Evolutionary conservation across 2,888 invertebrate species (phyloP).

Genomic region (Tachina fera): DNA sequence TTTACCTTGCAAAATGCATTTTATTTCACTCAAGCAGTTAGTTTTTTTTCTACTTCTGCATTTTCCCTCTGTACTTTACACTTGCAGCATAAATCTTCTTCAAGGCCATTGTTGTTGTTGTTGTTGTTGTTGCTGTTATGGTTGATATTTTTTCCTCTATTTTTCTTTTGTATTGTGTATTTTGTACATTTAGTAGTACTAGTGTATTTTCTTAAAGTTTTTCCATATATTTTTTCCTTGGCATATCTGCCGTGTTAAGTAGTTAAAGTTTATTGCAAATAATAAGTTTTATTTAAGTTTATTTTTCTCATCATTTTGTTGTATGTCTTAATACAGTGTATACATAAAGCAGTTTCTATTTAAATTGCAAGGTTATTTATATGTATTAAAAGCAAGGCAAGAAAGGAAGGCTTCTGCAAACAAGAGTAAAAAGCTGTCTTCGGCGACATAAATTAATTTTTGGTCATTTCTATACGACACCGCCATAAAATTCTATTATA

Average conservation of each 20-base stretch:
- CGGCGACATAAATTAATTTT: background rate
- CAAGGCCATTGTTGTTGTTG: conserved; percentile 62
- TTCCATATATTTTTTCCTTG: conserved; percentile 8
- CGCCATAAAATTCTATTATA: no score
- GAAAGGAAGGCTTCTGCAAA: background rate
- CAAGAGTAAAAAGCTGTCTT: background rate
- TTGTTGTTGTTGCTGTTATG: background rate
- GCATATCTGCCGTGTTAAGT: background rate
- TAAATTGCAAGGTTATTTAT: conserved; percentile 25
- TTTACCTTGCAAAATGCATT: conserved; percentile 17
- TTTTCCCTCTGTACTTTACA: conserved; percentile 32
- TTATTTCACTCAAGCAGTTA: conserved; percentile 41
- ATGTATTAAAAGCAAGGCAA: background rate
- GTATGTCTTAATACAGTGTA: background rate
- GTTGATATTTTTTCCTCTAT: conserved; percentile 40
- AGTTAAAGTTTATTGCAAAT: conserved; percentile 55
- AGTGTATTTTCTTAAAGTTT: conserved; percentile 5
- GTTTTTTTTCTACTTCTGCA: background rate
- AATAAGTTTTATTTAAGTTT: conserved; percentile 59
- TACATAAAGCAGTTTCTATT: conserved; percentile 20
- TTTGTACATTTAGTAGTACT: background rate
- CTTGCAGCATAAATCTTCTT: conserved; percentile 66
- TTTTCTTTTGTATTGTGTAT: conserved; percentile 8
- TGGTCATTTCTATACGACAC: no score
- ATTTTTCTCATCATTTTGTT: conserved; percentile 28